phyloP scores from a whole-genome alignment of 2,888 invertebrate genomes.

The Rhorus exstirpatorius region DNA sequence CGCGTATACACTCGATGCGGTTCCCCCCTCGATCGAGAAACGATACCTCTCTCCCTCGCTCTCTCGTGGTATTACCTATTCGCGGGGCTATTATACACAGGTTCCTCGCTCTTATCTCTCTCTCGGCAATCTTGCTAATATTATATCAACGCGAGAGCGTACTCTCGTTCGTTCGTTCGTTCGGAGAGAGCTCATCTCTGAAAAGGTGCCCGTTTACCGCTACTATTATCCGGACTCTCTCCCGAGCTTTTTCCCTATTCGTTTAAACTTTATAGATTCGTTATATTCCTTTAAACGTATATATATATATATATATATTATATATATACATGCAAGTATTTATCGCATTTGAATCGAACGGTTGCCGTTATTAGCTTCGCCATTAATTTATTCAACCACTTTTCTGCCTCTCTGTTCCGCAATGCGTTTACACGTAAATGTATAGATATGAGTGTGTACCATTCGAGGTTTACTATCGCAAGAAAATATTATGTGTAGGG shows the following conservation, averaged over 20 bases:
- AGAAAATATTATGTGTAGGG: conserved; percentile 58
- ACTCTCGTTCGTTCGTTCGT: conserved; percentile 37
- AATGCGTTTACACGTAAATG: conserved; percentile 20
- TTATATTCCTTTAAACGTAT: conserved; percentile 47
- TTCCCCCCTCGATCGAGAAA: conserved; percentile 53
- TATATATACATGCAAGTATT: conserved; percentile 38
- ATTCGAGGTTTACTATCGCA: conserved; percentile 29
- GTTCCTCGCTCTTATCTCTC: conserved; percentile 49
- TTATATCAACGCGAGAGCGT: conserved; percentile 69
- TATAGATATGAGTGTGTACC: conserved; percentile 10
- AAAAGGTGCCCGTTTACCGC: conserved; percentile 70
- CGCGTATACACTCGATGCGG: conserved; percentile 56
- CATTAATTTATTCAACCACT: conserved; percentile 68
- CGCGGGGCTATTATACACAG: conserved; percentile 60
- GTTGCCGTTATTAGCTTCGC: conserved; percentile 67
- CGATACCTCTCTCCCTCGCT: conserved; percentile 57
- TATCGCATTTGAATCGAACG: conserved; percentile 69
- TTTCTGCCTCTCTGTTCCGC: conserved; percentile 40
- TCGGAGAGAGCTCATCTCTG: conserved; percentile 61
- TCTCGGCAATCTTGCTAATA: conserved; percentile 74
- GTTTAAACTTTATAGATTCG: conserved; percentile 66
- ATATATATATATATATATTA: conserved; percentile 6
- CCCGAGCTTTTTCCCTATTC: conserved; percentile 21
- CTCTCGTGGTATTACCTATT: conserved; percentile 58
- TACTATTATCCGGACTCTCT: conserved; percentile 58